Base-by-base conservation (phyloP, 2,797 vertebrate genomes). In the Protosalanx chinensis region DNA sequence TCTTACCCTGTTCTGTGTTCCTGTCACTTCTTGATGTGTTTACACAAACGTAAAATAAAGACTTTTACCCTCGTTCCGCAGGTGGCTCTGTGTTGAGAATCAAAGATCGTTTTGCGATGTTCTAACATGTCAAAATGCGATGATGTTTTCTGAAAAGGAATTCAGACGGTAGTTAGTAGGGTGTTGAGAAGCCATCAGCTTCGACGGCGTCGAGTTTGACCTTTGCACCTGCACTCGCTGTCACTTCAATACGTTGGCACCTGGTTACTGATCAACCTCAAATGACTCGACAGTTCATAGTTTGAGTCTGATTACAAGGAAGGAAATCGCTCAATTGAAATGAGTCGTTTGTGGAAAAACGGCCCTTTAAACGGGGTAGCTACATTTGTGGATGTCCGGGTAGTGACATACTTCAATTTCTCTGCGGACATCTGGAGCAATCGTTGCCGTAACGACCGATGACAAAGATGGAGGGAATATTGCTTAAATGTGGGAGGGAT, bases 401-500 rank as follows among this genome's bases (percentile, higher is more conserved):
- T 76, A 82, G 78, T 73, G 74, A 88, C 88, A 82, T 74, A 63
- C 56, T 77, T 71, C 80, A 72, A 78, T 91, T 89, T 87, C 89
- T 92, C 90, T 89, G 86, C 62, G 74, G 78, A 87, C 85, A 81
- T 89, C 81, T 88, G 79, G 85, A 86, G 88, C 86, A 82, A 88
- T 86, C 91, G 81, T 81, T 81, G 79, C 33, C 75, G 79, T 85
- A 12, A 79, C 85, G 10, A 67, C 58, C n/a, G 83, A 84, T 86
- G 85, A 90, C 85, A 90, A 85, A 91, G 86, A 91, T 78, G 87
- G 89, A 91, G 80, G 84, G 89, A 79, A 68, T 88, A 81, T 84
- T 90, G 85, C 88, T 91, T 87, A 90, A 89, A 91, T 88, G 83
- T 86, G 76, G 91, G 82, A 92, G 85, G 87, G 90, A 93, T 90